A percentile compares a stretch with the other conserved stretches of the same genome.
phyloP scores from a whole-genome alignment of 2,888 invertebrate species.

The Nomada flava region DNA sequence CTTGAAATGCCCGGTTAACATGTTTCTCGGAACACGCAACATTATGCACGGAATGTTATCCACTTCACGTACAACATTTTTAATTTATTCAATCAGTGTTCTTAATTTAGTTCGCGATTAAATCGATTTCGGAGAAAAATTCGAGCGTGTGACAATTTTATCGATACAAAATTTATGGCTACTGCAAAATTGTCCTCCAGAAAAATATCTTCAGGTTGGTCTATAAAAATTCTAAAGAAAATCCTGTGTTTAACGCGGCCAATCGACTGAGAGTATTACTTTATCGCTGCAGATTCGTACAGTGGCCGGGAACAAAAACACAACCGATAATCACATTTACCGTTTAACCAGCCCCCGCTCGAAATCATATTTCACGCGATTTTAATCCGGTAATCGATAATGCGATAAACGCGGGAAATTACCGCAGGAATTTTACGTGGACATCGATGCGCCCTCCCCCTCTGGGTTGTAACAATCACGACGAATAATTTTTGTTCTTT shows the following conservation, averaged over 20 bases:
- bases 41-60: background rate
- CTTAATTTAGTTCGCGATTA: no score
- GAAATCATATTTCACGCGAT: constrained; percentile 73
- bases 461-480: constrained; percentile 32
- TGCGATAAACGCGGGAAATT: constrained; percentile 70
- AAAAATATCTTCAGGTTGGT: background rate
- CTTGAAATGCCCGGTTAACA: background rate
- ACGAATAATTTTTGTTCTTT: constrained; percentile 29
- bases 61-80: background rate
- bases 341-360: constrained; percentile 57
- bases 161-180: constrained; percentile 1
- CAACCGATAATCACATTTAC: constrained; percentile 67
- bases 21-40: background rate
- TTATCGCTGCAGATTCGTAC: constrained; percentile 65
- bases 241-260: constrained; percentile 51
- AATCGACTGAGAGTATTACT: constrained; percentile 57
- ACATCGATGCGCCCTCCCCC: constrained; percentile 17
- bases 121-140: no score
- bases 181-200: background rate
- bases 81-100: no score
- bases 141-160: no score
- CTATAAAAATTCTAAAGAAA: constrained; percentile 16
- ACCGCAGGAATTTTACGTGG: constrained; percentile 68
- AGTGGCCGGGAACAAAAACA: constrained; percentile 69
- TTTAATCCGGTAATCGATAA: constrained; percentile 73